These are phyloP conservation scores for Gambelia wislizenii DNA, from an alignment of 2,797 vertebrate genomes.

Conservation along the genomic window DNA sequence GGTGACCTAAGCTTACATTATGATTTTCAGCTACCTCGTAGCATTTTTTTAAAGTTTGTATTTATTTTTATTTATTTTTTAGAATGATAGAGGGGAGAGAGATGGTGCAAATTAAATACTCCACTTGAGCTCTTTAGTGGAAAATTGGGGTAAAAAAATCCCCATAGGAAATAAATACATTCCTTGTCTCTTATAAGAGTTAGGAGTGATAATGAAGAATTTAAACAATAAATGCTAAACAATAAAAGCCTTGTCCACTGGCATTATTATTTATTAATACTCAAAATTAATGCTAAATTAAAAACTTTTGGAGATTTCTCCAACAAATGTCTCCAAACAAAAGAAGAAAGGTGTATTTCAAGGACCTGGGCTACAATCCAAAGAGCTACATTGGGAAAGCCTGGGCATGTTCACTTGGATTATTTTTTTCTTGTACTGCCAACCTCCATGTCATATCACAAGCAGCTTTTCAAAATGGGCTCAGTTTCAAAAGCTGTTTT, in stretches of 20 bases:
- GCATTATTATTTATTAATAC: background rate
- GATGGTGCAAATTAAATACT: background rate
- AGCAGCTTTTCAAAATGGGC: background rate
- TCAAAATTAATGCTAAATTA: background rate
- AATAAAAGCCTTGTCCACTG: background rate
- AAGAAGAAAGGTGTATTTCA: background rate
- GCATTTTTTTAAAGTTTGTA: background rate
- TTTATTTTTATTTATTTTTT: no score
- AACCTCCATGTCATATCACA: background rate
- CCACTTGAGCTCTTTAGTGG: background rate
- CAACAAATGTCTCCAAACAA: background rate
- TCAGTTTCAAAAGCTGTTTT: background rate
- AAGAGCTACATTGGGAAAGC: background rate
- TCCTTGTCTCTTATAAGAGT: background rate
- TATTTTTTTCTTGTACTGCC: background rate
- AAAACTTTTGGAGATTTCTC: background rate
- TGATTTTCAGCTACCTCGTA: background rate
- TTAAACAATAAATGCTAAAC: no score
- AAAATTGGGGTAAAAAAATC: background rate
- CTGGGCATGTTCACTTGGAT: background rate
- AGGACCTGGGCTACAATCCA: background rate
- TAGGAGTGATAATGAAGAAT: background rate
- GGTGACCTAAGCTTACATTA: background rate
- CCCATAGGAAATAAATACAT: background rate
- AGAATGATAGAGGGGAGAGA: background rate